phyloP scores from a whole-genome alignment of 1,140 invertebrate species.

The Saxidomus purpurata region DNA sequence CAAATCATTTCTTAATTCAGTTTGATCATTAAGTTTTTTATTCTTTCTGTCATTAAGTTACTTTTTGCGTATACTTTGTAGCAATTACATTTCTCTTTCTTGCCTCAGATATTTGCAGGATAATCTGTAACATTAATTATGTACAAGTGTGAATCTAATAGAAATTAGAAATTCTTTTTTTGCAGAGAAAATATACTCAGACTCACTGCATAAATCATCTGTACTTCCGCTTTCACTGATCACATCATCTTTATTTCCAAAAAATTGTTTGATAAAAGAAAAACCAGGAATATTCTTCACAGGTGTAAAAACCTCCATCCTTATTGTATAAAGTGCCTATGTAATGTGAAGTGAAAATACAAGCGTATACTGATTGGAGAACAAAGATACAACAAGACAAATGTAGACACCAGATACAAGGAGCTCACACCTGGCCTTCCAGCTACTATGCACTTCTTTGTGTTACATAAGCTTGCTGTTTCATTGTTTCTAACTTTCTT shows the following conservation, averaged over 20 bases:
- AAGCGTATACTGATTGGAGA: neutral
- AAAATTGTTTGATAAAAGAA: neutral
- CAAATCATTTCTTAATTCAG: neutral
- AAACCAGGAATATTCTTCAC: neutral
- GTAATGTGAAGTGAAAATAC: neutral
- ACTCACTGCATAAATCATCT: neutral
- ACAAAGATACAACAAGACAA: slow-evolving; percentile 20
- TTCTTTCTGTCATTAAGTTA: neutral
- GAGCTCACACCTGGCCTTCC: neutral
- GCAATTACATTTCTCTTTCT: neutral
- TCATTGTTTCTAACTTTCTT: neutral
- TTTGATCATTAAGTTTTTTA: neutral
- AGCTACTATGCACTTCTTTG: neutral
- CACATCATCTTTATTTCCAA: neutral
- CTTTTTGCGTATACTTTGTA: neutral
- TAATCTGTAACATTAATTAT: neutral
- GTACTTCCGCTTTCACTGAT: neutral
- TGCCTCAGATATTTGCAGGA: neutral
- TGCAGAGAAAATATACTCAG: neutral
- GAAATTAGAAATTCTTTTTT: neutral
- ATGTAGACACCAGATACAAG: neutral
- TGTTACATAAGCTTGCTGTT: neutral
- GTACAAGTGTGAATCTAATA: neutral
- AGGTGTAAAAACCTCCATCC: neutral
- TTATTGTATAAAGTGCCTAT: neutral